Evolutionary conservation across 1,140 invertebrate genomes (phyloP).

Genomic region (Branchinecta lindahli): DNA sequence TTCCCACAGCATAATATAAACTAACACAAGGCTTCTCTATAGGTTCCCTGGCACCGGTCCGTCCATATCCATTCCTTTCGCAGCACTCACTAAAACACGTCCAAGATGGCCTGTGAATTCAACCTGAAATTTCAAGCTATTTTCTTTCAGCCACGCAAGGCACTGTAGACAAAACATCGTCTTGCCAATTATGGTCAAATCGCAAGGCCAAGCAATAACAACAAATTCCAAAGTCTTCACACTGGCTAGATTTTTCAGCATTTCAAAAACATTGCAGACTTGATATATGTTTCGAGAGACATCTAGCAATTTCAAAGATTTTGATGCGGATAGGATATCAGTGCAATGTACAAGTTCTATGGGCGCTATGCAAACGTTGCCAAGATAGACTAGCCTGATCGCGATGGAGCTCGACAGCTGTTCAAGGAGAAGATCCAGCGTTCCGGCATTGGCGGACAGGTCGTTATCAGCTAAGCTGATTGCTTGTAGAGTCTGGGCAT

Average conservation of each 20-base stretch:
- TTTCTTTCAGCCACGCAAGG: too few relatives aligned
- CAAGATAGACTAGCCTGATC: not conserved
- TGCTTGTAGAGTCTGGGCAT: not conserved
- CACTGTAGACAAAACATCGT: not conserved
- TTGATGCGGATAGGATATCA: not conserved
- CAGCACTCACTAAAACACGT: too few relatives aligned
- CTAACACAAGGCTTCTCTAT: too few relatives aligned
- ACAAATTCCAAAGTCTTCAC: not conserved
- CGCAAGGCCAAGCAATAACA: not conserved
- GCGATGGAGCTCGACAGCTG: not conserved
- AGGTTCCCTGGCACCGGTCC: too few relatives aligned
- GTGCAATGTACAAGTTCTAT: not conserved
- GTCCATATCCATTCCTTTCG: too few relatives aligned
- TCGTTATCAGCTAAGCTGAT: not conserved
- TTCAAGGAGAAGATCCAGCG: not conserved
- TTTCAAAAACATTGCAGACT: not conserved
- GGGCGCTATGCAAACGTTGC: not conserved
- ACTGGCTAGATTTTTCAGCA: not conserved
- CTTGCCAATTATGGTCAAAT: not conserved
- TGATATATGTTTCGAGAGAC: not conserved
- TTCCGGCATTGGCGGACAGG: not conserved
- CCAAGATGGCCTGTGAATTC: too few relatives aligned
- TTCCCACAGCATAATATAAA: too few relatives aligned
- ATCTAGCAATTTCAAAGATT: not conserved
- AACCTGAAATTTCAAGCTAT: too few relatives aligned